Evolutionary conservation across 2,888 invertebrate genomes (phyloP).

Genomic region (Melikaiella ostensackeni): DNA sequence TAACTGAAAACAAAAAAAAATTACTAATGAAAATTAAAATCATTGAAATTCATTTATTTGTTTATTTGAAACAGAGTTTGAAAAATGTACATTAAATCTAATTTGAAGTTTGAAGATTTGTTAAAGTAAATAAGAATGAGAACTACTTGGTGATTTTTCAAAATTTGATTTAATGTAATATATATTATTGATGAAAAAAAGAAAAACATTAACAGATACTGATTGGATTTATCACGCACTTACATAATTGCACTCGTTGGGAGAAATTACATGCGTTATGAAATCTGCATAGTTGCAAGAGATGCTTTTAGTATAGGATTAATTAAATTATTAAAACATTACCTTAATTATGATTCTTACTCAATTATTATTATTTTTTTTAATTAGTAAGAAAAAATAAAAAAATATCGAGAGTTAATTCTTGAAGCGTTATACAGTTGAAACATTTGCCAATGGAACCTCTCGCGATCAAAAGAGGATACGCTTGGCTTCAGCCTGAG

Average conservation of each 20-base stretch:
- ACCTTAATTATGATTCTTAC: neutral
- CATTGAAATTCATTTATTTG: too few relatives aligned
- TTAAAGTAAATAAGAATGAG: too few relatives aligned
- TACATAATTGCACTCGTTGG: neutral
- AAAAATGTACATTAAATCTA: too few relatives aligned
- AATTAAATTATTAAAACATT: neutral
- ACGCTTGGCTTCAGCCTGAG: too few relatives aligned
- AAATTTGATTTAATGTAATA: neutral
- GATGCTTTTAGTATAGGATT: neutral
- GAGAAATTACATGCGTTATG: neutral
- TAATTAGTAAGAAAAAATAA: neutral
- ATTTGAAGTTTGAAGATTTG: too few relatives aligned
- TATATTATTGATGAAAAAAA: neutral
- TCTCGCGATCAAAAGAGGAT: too few relatives aligned
- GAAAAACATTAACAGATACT: neutral
- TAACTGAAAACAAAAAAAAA: too few relatives aligned
- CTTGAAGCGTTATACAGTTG: too few relatives aligned
- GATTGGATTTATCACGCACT: neutral
- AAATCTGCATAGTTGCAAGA: neutral
- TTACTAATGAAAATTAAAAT: too few relatives aligned
- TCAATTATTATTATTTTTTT: neutral
- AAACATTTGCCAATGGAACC: neutral
- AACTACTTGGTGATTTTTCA: too few relatives aligned
- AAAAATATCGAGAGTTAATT: neutral
- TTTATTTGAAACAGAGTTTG: too few relatives aligned